Conservation (phyloP, 2,797 vertebrate genomes). For the Orestias chungarensis region DNA sequence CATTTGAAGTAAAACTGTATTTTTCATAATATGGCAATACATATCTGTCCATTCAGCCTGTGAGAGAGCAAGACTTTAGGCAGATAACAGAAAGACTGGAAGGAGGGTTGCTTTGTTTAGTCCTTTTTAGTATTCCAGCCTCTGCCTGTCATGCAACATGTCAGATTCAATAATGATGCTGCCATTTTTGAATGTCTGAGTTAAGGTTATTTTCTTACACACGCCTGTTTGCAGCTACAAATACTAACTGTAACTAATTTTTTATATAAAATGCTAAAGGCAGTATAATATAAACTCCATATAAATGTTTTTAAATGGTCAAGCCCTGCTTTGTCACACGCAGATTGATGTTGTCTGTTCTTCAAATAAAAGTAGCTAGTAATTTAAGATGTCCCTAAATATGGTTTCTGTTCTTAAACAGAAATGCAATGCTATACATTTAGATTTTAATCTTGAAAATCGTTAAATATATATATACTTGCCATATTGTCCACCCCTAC, state of each 20-base stretch:
- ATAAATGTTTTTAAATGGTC: background rate
- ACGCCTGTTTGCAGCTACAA: background rate
- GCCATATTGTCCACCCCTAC: constrained; percentile 2
- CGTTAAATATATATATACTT: background rate
- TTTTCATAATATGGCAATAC: background rate
- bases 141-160: background rate
- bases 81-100: background rate
- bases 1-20: background rate
- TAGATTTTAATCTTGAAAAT: too few species aligned
- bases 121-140: background rate
- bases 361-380: background rate
- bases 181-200: background rate
- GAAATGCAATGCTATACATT: too few species aligned
- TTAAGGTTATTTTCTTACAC: background rate
- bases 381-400: background rate
- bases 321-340: background rate
- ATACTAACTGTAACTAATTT: background rate
- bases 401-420: background rate
- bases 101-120: background rate
- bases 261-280: background rate
- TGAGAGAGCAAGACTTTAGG: background rate
- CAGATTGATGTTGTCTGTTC: background rate
- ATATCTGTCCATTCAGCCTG: background rate
- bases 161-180: background rate
- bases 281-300: background rate